Base-by-base conservation (phyloP, 2,888 invertebrate species). In the Phortica okadai region DNA sequence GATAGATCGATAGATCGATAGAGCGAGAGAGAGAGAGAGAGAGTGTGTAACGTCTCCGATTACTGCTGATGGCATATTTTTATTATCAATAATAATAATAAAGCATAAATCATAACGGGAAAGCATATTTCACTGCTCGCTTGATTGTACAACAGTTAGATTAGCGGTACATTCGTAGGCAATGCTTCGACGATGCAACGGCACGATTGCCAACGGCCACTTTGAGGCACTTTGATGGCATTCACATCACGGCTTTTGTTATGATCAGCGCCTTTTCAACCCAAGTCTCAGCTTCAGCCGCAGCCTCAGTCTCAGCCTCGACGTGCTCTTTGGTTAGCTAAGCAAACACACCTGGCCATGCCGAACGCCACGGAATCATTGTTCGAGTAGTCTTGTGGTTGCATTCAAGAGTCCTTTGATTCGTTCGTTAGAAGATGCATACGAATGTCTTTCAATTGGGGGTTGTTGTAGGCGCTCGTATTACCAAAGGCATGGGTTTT, bases 311-410 rank as follows among this genome's bases (percentile, higher is more conserved):
- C 6, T 59, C 8, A 21, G 16, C 10, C 3, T 21, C 25, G 7
- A 50, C 8, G 50, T 50, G 50, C 50, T 33, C 1, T 64, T 16
- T 11, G 64, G 33, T 33, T 5, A 74, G 77, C 74, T 84, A 82
- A 82, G 77, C 77, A 83, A 84, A 83, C 84, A 83, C 83, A 83
- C 83, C 83, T 83, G 81, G 83, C 79, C 67, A 42, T 62, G 21
- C 14, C 66, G 58, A 41, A 41, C 45, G 45, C 64, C 54, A 54
- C 8, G 50, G 2, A 21, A 21, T 21, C 21, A 21, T 21, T 21
- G 21, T 21, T 21, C 14, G 2, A 50, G 50, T 6, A 11, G 50
- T 50, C 4, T 8, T 50, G 50, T 50, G 50, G 50, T 6, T 33
- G 14, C 50, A 50, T 3, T 50, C 2, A 50, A 50, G 50, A 3